These are phyloP conservation scores for Apistogramma diplotaenia DNA, from an alignment of 2,113 vertebrate genomes.

Conservation along the genomic window DNA sequence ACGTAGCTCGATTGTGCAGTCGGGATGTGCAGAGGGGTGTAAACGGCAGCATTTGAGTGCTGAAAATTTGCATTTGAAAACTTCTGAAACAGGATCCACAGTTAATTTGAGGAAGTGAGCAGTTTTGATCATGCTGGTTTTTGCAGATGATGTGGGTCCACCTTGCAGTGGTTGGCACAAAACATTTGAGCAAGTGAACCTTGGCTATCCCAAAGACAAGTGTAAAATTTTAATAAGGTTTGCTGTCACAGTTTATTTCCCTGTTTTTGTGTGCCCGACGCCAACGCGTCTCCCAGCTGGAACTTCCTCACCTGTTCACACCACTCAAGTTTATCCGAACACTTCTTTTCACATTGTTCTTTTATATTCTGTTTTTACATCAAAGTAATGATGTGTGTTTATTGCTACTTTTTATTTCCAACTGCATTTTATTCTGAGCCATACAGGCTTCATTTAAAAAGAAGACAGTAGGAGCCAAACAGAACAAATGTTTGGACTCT, in stretches of 20 bases:
- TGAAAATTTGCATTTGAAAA: background rate
- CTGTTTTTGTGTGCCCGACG: background rate
- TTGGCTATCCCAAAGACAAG: background rate
- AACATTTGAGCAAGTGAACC: background rate
- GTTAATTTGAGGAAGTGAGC: accelerated
- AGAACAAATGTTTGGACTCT: background rate
- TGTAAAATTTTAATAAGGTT: background rate
- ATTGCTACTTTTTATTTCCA: background rate
- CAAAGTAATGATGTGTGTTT: background rate
- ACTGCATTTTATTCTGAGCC: background rate
- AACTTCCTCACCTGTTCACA: background rate
- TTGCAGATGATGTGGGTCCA: no score
- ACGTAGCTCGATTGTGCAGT: accelerated
- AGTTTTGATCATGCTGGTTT: no score
- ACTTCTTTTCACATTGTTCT: background rate
- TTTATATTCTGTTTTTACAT: background rate
- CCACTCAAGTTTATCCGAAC: background rate
- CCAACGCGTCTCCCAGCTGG: background rate
- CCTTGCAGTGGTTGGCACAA: background rate
- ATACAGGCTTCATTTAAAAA: background rate
- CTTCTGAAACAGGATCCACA: accelerated
- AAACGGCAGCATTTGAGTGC: background rate
- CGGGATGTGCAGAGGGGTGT: background rate
- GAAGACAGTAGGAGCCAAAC: background rate
- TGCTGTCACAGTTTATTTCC: background rate